phyloP scores from a whole-genome alignment of 2,113 vertebrate species.

The Python bivittatus region DNA sequence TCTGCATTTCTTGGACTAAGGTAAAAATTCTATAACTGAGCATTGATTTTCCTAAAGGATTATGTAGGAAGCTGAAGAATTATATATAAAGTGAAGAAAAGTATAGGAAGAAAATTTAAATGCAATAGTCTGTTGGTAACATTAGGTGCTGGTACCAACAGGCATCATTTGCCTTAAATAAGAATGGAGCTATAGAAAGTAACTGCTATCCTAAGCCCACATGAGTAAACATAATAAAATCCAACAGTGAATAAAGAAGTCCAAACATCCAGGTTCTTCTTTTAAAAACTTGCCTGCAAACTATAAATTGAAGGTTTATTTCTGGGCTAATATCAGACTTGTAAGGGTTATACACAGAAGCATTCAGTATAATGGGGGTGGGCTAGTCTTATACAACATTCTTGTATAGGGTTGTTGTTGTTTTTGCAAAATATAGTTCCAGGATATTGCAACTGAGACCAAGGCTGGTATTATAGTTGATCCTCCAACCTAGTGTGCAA shows the following conservation, averaged over 20 bases:
- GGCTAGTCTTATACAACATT: background rate
- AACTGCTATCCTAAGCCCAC: slow-evolving; percentile 14
- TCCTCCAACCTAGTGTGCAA: background rate
- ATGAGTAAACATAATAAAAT: background rate
- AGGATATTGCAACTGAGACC: background rate
- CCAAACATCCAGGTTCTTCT: background rate
- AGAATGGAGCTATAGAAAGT: background rate
- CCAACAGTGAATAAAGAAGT: background rate
- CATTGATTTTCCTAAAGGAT: slow-evolving; percentile 14
- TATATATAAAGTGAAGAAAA: background rate
- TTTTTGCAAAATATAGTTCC: background rate
- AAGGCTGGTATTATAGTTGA: background rate
- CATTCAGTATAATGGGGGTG: background rate
- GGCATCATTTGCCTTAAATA: background rate
- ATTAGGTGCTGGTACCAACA: background rate
- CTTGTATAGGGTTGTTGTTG: no score
- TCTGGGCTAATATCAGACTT: background rate
- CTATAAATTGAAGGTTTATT: background rate
- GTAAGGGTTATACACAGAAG: background rate
- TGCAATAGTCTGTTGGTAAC: slow-evolving; percentile 18
- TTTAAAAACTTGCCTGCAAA: background rate
- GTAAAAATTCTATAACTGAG: slow-evolving; percentile 3
- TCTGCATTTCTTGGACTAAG: background rate
- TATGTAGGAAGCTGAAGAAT: background rate
- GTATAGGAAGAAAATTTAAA: background rate